phyloP scores from a whole-genome alignment of 2,888 invertebrate genomes.

The Rhorus exstirpatorius region DNA sequence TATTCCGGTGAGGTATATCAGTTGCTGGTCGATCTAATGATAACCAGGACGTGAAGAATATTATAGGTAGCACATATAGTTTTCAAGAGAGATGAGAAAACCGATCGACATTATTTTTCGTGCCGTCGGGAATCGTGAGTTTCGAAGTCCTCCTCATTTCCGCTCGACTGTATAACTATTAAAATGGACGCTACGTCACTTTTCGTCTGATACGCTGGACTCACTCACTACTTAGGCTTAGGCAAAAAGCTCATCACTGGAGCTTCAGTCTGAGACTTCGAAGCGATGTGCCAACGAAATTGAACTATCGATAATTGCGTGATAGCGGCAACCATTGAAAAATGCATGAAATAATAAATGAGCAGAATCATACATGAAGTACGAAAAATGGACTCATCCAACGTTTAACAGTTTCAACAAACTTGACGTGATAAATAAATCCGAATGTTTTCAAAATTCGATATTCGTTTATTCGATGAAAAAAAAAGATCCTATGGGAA shows the following conservation, averaged over 20 bases:
- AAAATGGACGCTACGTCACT: slow-evolving; percentile 24
- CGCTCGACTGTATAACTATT: slow-evolving; percentile 37
- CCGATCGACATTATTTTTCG: slow-evolving; percentile 26
- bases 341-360: background rate
- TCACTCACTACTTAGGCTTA: background rate
- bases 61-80: background rate
- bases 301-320: slow-evolving; percentile 12
- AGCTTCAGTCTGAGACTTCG: slow-evolving; percentile 12
- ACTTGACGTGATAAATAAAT: too few species aligned
- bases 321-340: background rate
- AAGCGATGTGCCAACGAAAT: slow-evolving; percentile 15
- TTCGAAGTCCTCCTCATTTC: background rate
- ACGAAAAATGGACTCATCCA: too few species aligned
- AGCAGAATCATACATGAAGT: background rate
- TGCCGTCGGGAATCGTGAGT: slow-evolving; percentile 1
- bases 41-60: slow-evolving; percentile 32
- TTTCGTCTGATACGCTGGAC: slow-evolving; percentile 1
- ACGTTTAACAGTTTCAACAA: too few species aligned
- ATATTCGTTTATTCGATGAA: too few species aligned
- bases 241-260: too few species aligned
- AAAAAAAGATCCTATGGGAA: background rate
- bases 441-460: too few species aligned
- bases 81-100: slow-evolving; percentile 31
- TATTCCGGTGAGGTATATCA: slow-evolving; percentile 38
- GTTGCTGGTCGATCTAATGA: slow-evolving; percentile 37